Conservation (phyloP, 2,113 vertebrate genomes). For the Camelus dromedarius region DNA sequence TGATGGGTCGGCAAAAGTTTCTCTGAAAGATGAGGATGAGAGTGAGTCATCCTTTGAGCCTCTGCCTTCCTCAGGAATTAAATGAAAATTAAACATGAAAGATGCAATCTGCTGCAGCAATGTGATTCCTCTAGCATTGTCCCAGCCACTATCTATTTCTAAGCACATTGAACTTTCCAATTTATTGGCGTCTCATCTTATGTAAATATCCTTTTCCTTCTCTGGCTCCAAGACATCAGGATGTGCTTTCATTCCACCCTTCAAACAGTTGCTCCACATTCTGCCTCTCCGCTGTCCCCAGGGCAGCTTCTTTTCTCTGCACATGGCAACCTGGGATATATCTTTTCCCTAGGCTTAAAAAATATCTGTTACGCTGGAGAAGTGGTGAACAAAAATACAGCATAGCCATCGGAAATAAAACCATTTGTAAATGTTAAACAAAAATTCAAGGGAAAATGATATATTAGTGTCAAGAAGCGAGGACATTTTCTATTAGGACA, state of each 20-base stretch:
- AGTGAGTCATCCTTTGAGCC: conserved; percentile 59
- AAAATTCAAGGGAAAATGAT: background rate
- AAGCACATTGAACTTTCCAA: conserved; percentile 66
- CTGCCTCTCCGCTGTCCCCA: conserved; percentile 46
- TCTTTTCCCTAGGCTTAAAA: conserved; percentile 16
- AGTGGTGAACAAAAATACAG: conserved; percentile 43
- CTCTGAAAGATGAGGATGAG: background rate
- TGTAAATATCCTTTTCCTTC: conserved; percentile 81
- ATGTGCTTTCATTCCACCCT: conserved; percentile 77
- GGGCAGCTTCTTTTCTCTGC: conserved; percentile 39
- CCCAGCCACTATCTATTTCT: conserved; percentile 74
- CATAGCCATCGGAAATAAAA: background rate
- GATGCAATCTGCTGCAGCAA: conserved; percentile 72
- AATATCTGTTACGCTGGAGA: conserved; percentile 11
- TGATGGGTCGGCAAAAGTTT: background rate
- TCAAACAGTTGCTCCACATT: conserved; percentile 77
- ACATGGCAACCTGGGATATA: background rate
- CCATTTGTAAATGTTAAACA: background rate
- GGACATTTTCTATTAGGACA: background rate
- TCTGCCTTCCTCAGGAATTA: conserved; percentile 68
- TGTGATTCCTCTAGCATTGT: conserved; percentile 60
- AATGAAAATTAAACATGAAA: conserved; percentile 76
- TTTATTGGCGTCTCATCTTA: conserved; percentile 57
- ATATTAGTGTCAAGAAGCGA: background rate
- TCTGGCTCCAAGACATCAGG: conserved; percentile 74